Evolutionary conservation across 1,140 invertebrate genomes (phyloP).

Genomic region (Ceratitis capitata): DNA sequence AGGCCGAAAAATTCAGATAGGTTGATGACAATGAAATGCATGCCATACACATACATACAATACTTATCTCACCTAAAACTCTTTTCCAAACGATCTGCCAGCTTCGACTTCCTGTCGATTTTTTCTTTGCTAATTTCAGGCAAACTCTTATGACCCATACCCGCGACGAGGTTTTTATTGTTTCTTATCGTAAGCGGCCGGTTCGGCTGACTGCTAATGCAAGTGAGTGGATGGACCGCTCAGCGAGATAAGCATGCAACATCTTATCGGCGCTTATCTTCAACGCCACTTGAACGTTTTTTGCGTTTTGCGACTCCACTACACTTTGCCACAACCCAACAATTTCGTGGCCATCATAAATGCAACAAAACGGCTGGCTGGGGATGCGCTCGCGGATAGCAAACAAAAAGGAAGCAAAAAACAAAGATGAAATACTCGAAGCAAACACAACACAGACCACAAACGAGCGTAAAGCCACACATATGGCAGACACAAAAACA

Average conservation of each 20-base stretch:
- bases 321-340: background rate
- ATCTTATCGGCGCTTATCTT: slow-evolving; percentile 36
- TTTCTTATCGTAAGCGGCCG: background rate
- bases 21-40: too few relatives aligned
- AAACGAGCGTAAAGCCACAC: background rate
- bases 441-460: background rate
- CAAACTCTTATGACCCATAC: background rate
- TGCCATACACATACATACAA: too few relatives aligned
- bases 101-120: background rate
- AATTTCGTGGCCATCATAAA: slow-evolving; percentile 1
- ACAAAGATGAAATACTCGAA: background rate
- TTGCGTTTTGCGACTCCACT: background rate
- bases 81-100: too few relatives aligned
- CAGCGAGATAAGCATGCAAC: background rate
- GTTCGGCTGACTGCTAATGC: background rate
- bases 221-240: background rate
- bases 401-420: background rate
- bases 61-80: too few relatives aligned
- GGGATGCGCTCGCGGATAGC: background rate
- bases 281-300: slow-evolving; percentile 11
- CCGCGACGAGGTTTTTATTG: background rate
- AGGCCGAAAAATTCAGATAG: too few relatives aligned
- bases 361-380: background rate
- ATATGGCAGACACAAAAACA: background rate
- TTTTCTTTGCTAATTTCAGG: background rate